Evolutionary conservation across 1,140 invertebrate species (phyloP), one percentile per base, ranked within the genome.

Genomic region (Thaumatotibia leucotreta): DNA sequence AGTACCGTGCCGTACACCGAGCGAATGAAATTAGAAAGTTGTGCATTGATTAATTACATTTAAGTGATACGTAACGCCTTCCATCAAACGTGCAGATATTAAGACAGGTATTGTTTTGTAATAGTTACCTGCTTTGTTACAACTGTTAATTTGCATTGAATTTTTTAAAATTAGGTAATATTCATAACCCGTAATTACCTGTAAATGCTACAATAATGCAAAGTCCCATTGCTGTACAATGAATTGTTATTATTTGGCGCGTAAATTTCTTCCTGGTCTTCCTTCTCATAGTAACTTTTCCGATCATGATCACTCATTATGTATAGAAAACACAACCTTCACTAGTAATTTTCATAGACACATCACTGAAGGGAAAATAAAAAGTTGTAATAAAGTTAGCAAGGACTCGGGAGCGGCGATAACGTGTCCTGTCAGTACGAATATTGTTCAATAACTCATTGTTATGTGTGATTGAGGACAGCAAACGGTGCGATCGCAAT

Each of bases 131-230:
- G 14, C n/a, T 29, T 11, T 31, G 4, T 14, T n/a, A 58, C 20
- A 29, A 29, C 27, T 29, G 27, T 29, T 29, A 49, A 49, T 49
- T 2, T 49, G 20, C 24, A 65, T 14, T 20, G 8, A 8, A 45
- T 20, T 45, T 45, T n/a, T n/a, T n/a, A n/a, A 20, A 20, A 20
- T 8, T 45, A 33, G 8, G 17, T 29, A 61, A 66, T 45, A 45
- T 20, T 20, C 39, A 20, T 45, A 45, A 45, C 39, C 39, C 17
- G 4, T 4, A 8, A 39, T 73, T 80, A 92, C 91, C 91, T 92
- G 87, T 92, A 92, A 67, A 92, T 92, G 67, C 91, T 92, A 79
- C 86, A 90, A 72, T 92, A 92, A 69, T 87, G 84, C 33, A 83
- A 75, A n/a, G 86, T 88, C 63, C 86, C 86, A 70, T 84, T 89